A percentile compares a stretch with the other conserved stretches of the same genome.
phyloP scores from a whole-genome alignment of 2,113 vertebrate genomes.

The Elgaria multicarinata region DNA sequence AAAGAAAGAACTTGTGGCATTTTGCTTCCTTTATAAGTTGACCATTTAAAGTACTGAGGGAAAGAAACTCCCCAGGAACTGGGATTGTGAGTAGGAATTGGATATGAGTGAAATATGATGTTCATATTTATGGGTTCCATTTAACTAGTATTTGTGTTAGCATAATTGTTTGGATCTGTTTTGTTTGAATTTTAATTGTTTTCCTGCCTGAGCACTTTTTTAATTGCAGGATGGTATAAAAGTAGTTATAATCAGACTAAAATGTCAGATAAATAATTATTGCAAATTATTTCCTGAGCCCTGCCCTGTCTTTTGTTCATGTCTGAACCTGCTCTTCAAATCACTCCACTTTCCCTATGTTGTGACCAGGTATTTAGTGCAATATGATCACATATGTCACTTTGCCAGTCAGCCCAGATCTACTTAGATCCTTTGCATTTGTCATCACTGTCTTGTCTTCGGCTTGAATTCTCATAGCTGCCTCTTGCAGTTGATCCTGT shows the following conservation, averaged over 20 bases:
- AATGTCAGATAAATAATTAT: neutral
- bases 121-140: neutral
- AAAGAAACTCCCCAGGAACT: neutral
- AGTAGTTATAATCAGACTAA: neutral
- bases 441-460: neutral
- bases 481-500: neutral
- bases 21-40: neutral
- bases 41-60: neutral
- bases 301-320: neutral
- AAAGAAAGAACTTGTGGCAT: neutral
- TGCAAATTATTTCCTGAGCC: neutral
- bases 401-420: neutral
- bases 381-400: neutral
- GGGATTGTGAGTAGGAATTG: neutral
- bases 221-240: neutral
- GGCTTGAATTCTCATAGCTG: neutral
- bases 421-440: neutral
- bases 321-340: neutral
- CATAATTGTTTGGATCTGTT: neutral
- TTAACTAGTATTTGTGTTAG: neutral
- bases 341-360: neutral
- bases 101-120: too few species aligned
- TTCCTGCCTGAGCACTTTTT: neutral
- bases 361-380: neutral
- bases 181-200: neutral